Evolutionary conservation across 2,113 vertebrate genomes (phyloP), one percentile per base, ranked within the genome.

Genomic region (Helogale parvula): DNA sequence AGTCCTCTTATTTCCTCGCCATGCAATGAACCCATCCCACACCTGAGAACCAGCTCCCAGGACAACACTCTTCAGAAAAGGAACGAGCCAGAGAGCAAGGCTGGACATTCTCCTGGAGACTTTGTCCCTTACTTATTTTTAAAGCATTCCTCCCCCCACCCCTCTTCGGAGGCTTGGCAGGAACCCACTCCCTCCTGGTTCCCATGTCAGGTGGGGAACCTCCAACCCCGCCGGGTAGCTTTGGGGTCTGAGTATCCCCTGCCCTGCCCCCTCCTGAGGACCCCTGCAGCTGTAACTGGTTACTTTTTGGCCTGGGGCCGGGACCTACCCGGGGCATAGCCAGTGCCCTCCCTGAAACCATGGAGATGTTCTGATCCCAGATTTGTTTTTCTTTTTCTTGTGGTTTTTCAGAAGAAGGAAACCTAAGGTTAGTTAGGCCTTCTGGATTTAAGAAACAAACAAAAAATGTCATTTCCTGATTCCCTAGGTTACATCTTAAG

Each of bases 331-430:
- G 71, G 83, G 60, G 68, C 25, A 93, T 13, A 83, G 47, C 50
- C 72, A 57, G 45, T 79, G 68, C 15, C 88, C 88, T 96, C 80
- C 80, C 54, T 50, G n/a, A 72, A 76, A 90, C 71, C 54, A 33
- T 57, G 38, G 21, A 92, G 50, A 88, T 50, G 4, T 41, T 66
- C n/a, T 68, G 38, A 69, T 74, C n/a, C 35, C 68, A 83, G 13
- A 72, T 69, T 92, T 86, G 14, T 82, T 96, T 97, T 98, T 35
- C 84, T 96, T 45, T 63, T 63, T 77, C 50, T 90, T 85, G 33
- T 76, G 90, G 25, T 5, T 97, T 96, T 85, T 85, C 69, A 68
- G 50, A 91, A 86, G 19, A 96, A 16, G 92, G 85, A 84, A 60
- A 15, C 9, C 7, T 74, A 41, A 66, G 35, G 8, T 86, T 88